Evolutionary conservation across 2,797 vertebrate species (phyloP), one percentile per base, ranked within the genome.

Genomic region (Morelia viridis): DNA sequence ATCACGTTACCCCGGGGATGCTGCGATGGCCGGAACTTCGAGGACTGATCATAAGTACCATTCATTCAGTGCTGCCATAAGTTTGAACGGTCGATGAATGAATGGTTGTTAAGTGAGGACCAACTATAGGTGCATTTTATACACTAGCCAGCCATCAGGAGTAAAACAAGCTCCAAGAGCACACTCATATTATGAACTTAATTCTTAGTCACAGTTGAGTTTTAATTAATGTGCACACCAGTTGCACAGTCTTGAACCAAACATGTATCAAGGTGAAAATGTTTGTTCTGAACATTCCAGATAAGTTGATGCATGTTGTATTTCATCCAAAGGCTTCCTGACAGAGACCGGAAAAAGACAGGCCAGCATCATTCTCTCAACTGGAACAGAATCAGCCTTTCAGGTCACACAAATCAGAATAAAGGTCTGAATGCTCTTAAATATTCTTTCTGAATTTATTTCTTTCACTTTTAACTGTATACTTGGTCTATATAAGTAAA

Each of bases 391-490:
- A 94, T 98, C 98, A 92, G 97, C 98, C 93, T 99, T 99, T 97
- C 99, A 99, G 97, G 98, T 99, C 96, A 99, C 99, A 53, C 98
- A 99, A 95, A 98, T 99, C 96, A 98, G 98, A 96, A 98, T 99
- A 96, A 99, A 99, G 98, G 99, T 99, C 96, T 97, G 98, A 93
- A 4, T 28, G 31, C 90, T 85, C 35, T 83, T 17, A 28, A 4
- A 61, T 60, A 4, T 11, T 91, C 71, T 84, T 28, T 68, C 26
- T 2, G 24, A 61, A 41, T 26, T 22, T 64, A 85, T 0, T 0
- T 65, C 5, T 1, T 89, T 24, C 24, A 92, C 0, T 31, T 41
- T 58, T 57, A 26, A 89, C 4, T 41, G 53, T 3, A 80, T n/a
- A 60, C n/a, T 60, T 87, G 31, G 31, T 8, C 8, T 31, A 26